Evolutionary conservation across 2,888 invertebrate genomes (phyloP), one percentile per base, ranked within the genome.

Genomic region (Stegophylla sp.): DNA sequence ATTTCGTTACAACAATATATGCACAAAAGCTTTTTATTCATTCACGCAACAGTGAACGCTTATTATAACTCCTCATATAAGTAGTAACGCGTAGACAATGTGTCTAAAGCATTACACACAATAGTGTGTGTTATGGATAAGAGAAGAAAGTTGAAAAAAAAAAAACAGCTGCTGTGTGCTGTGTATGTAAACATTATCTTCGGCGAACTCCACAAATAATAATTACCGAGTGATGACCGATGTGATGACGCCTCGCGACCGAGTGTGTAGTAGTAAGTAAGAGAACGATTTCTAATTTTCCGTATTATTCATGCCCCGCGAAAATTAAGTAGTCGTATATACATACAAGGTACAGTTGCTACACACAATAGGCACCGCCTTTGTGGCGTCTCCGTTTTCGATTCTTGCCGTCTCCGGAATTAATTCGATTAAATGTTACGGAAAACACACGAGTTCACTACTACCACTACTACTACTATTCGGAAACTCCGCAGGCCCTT

Each of bases 101-200:
- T 56, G 20, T 71, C 41, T 0, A 56, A 4, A 69, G 56, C 17
- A n/a, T n/a, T n/a, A n/a, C n/a, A n/a, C n/a, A n/a, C n/a, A n/a
- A n/a, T n/a, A n/a, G n/a, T n/a, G n/a, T n/a, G n/a, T n/a, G 10
- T 13, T 20, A 41, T 34, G 12, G 4, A 59, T 48, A 48, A 69
- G 20, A 34, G 43, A 23, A 3, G 13, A 26, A 34, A n/a, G 43
- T 51, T 64, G 23, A n/a, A n/a, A n/a, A n/a, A n/a, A n/a, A n/a
- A n/a, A 75, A 64, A 75, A 51, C 64, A 75, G 4, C 7, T 34
- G 23, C 64, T 64, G n/a, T n/a, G n/a, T n/a, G 64, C 75, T 51
- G 75, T 34, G 23, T 51, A 64, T 34, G 23, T 23, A 64, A 75
- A 75, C 64, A 75, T 23, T 41, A 28, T 41, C 34, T 34, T 41